These are phyloP conservation scores for Eonycteris spelaea DNA, from an alignment of 2,113 vertebrate species.

Conservation along the genomic window DNA sequence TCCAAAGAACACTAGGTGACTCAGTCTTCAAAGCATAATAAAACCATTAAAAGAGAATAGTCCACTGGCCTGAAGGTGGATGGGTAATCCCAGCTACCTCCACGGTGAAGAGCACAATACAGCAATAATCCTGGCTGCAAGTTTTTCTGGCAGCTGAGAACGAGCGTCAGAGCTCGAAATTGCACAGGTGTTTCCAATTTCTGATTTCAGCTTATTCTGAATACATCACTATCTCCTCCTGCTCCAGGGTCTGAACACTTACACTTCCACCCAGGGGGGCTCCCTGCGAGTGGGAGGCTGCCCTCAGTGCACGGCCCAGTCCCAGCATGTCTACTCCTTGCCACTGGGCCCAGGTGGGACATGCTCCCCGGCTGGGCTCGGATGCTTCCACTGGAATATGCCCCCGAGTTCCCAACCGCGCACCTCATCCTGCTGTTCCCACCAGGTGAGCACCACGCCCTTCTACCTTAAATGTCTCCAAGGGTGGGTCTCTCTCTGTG, in stretches of 20 bases:
- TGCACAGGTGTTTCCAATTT: neutral
- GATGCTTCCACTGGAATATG: neutral
- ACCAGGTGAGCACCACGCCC: neutral
- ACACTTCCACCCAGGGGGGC: neutral
- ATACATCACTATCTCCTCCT: neutral
- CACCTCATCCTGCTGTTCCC: neutral
- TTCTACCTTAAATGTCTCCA: neutral
- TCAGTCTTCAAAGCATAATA: neutral
- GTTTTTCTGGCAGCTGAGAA: neutral
- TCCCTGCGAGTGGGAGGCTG: neutral
- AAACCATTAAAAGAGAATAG: neutral
- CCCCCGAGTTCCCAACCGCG: neutral
- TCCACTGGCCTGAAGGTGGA: neutral
- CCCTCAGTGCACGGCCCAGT: neutral
- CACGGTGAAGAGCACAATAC: fast-evolving
- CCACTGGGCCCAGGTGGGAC: neutral
- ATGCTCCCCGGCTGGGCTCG: neutral
- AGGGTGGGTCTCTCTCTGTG: no score
- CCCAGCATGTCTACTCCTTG: neutral
- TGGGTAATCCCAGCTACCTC: neutral
- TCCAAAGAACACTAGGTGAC: neutral
- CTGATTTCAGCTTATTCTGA: neutral
- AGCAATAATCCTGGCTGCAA: neutral
- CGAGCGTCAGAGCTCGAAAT: neutral
- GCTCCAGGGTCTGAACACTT: neutral